phyloP scores from a whole-genome alignment of 2,888 invertebrate genomes.

The Xylota segnis region DNA sequence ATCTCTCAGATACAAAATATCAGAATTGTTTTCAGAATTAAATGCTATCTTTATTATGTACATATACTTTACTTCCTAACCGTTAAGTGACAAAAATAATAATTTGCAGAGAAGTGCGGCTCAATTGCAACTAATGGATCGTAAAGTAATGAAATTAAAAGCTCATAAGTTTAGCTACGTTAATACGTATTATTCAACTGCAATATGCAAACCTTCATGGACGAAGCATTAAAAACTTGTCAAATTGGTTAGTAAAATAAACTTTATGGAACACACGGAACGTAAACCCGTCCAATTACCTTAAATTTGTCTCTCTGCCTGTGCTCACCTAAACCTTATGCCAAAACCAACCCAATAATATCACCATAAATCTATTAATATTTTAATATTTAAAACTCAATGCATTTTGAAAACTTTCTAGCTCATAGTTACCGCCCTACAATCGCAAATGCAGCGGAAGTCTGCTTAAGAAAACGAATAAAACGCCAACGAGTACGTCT shows the following conservation, averaged over 20 bases:
- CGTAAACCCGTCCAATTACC: background rate
- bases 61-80: too few relatives aligned
- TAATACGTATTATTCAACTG: background rate
- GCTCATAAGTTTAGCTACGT: background rate
- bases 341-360: background rate
- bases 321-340: background rate
- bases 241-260: background rate
- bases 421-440: background rate
- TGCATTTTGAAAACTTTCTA: background rate
- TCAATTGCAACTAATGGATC: constrained; percentile 3
- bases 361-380: background rate
- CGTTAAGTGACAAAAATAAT: too few relatives aligned
- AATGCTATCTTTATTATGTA: too few relatives aligned
- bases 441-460: background rate
- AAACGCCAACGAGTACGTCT: background rate
- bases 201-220: background rate
- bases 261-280: background rate
- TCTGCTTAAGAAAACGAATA: background rate
- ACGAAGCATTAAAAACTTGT: background rate
- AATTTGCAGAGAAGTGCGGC: background rate
- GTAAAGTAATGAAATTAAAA: constrained; percentile 15
- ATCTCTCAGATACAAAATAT: too few relatives aligned
- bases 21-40: too few relatives aligned
- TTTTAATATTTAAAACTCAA: background rate
- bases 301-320: too few relatives aligned